These are phyloP conservation scores for Ashinkailepas kermadecensis DNA, from an alignment of 2,888 invertebrate genomes.

Conservation along the genomic window DNA sequence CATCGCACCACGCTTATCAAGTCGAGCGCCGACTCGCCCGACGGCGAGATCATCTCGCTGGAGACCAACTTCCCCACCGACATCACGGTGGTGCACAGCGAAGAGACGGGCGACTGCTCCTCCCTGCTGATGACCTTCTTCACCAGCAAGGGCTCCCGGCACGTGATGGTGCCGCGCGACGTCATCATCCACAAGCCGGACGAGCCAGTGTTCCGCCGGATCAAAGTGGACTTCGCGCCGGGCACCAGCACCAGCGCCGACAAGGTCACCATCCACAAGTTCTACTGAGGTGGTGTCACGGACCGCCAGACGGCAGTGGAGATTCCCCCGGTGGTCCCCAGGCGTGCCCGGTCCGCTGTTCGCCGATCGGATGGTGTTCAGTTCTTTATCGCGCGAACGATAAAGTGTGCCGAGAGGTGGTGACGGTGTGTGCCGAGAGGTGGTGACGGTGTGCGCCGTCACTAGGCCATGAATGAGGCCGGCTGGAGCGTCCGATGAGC, in stretches of 20 bases:
- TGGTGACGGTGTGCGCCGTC: too few species aligned
- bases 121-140: slow-evolving; percentile 12
- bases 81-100: slow-evolving; percentile 10
- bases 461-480: too few species aligned
- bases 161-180: slow-evolving; percentile 11
- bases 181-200: slow-evolving; percentile 11
- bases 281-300: neutral
- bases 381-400: too few species aligned
- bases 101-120: slow-evolving; percentile 15
- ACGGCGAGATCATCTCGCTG: slow-evolving; percentile 6
- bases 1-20: neutral
- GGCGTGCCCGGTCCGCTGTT: too few species aligned
- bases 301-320: too few species aligned
- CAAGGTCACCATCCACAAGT: slow-evolving; percentile 13
- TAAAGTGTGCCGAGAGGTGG: too few species aligned
- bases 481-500: too few species aligned
- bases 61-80: slow-evolving; percentile 11
- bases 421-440: too few species aligned
- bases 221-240: neutral
- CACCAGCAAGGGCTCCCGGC: neutral
- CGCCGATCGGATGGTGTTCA: too few species aligned
- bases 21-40: neutral
- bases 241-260: neutral
- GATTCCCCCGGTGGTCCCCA: too few species aligned
- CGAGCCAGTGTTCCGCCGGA: neutral